phyloP scores from a whole-genome alignment of 2,888 invertebrate species.

The Drosophila testacea region DNA sequence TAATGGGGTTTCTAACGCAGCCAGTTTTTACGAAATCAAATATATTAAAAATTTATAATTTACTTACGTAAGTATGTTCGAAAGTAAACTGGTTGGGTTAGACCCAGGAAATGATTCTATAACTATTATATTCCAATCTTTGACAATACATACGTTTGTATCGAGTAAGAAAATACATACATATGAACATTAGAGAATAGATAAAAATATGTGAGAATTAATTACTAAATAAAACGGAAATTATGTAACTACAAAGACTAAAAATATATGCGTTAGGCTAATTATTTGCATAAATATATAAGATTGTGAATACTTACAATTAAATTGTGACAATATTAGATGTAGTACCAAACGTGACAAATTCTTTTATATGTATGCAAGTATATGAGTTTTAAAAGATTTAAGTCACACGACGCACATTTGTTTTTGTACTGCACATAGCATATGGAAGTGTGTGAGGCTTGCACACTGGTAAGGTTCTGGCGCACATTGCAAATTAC shows the following conservation, averaged over 20 bases:
- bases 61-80: too few relatives aligned
- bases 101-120: not conserved
- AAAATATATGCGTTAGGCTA: slow-evolving; percentile 6
- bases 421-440: too few relatives aligned
- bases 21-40: not conserved
- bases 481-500: too few relatives aligned
- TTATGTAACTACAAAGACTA: slow-evolving; percentile 26
- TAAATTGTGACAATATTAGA: slow-evolving; percentile 34
- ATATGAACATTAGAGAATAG: not conserved
- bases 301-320: slow-evolving; percentile 4
- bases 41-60: too few relatives aligned
- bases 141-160: slow-evolving; percentile 1
- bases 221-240: slow-evolving; percentile 5
- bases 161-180: not conserved
- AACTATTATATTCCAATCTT: not conserved
- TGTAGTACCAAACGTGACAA: slow-evolving; percentile 28
- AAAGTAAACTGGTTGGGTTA: slow-evolving; percentile 4
- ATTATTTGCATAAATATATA: slow-evolving; percentile 4
- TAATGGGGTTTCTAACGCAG: not conserved
- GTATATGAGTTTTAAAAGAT: not conserved
- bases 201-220: slow-evolving; percentile 29
- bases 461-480: too few relatives aligned
- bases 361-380: slow-evolving; percentile 1
- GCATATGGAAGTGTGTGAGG: too few relatives aligned
- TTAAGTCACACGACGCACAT: too few relatives aligned